A percentile compares a stretch with the other conserved stretches of the same genome.
These are phyloP conservation scores for Moxostoma hubbsi DNA, from an alignment of 2,797 vertebrate genomes.

Conservation along the genomic window DNA sequence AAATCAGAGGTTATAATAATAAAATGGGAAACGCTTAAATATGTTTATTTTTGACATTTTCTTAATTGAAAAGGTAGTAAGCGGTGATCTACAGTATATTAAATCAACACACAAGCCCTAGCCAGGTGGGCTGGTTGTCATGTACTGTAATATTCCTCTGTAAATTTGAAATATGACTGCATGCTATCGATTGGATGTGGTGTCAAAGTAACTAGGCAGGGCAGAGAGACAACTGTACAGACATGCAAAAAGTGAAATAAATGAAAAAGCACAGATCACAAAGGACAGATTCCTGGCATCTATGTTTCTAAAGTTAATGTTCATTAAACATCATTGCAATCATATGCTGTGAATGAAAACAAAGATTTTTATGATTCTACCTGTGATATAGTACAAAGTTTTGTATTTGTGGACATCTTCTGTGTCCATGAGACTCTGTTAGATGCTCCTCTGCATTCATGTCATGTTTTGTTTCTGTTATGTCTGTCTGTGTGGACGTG, in stretches of 20 bases:
- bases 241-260: conserved; percentile 6
- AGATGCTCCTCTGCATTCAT: conserved; percentile 47
- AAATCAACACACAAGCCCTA: neutral
- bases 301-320: neutral
- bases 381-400: conserved; percentile 18
- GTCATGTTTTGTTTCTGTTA: conserved; percentile 54
- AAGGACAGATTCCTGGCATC: conserved; percentile 28
- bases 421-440: neutral
- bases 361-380: neutral
- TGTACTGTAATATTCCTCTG: conserved; percentile 4
- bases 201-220: conserved; percentile 21
- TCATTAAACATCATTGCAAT: conserved; percentile 15
- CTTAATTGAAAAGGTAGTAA: too few relatives aligned
- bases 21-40: too few relatives aligned
- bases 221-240: too few relatives aligned
- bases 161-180: conserved; percentile 20
- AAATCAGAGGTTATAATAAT: too few relatives aligned
- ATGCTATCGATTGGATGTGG: neutral
- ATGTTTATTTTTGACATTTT: too few relatives aligned
- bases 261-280: conserved; percentile 24
- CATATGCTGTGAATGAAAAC: neutral
- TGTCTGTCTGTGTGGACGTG: conserved; percentile 48
- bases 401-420: neutral
- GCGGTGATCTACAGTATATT: neutral
- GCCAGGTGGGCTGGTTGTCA: neutral